Conservation (phyloP, 2,113 vertebrate genomes). For the Brachyhypopomus occidentalis region DNA sequence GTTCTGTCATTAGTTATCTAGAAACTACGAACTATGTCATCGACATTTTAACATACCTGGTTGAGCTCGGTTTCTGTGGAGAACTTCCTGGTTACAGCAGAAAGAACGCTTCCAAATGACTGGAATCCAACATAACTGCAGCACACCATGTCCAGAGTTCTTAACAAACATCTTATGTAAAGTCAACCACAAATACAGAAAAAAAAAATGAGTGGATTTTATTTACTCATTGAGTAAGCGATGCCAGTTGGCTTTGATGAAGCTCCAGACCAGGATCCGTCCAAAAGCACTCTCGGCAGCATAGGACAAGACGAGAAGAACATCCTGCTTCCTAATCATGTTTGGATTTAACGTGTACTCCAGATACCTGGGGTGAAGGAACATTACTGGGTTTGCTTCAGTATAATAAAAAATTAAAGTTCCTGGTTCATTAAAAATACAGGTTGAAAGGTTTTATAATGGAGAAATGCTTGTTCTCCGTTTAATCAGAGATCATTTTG, state of each 20-base stretch:
- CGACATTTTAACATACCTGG: slow-evolving; percentile 72
- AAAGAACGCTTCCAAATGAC: slow-evolving; percentile 79
- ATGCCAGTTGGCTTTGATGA: slow-evolving; percentile 79
- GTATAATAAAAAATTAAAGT: not conserved
- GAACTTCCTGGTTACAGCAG: slow-evolving; percentile 74
- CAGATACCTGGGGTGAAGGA: slow-evolving; percentile 74
- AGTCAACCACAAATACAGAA: not conserved
- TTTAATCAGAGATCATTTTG: too few species aligned
- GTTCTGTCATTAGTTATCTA: too few species aligned
- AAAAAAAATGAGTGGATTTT: not conserved
- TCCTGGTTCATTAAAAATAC: too few species aligned
- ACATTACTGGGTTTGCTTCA: not conserved
- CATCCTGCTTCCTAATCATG: slow-evolving; percentile 83
- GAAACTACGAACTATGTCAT: too few species aligned
- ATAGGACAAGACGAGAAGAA: slow-evolving; percentile 71
- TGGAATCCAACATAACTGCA: slow-evolving; percentile 79
- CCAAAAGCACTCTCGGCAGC: slow-evolving; percentile 78
- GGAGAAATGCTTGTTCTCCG: too few species aligned
- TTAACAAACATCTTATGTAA: not conserved
- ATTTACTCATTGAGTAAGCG: slow-evolving; percentile 77
- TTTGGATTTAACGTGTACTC: slow-evolving; percentile 73
- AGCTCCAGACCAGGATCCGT: slow-evolving; percentile 84
- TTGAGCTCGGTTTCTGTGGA: slow-evolving; percentile 78
- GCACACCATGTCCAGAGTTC: not conserved
- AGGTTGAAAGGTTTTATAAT: too few species aligned